Evolutionary conservation across 2,888 invertebrate genomes (phyloP), one percentile per base, ranked within the genome.

Genomic region (Thelaira solivaga): DNA sequence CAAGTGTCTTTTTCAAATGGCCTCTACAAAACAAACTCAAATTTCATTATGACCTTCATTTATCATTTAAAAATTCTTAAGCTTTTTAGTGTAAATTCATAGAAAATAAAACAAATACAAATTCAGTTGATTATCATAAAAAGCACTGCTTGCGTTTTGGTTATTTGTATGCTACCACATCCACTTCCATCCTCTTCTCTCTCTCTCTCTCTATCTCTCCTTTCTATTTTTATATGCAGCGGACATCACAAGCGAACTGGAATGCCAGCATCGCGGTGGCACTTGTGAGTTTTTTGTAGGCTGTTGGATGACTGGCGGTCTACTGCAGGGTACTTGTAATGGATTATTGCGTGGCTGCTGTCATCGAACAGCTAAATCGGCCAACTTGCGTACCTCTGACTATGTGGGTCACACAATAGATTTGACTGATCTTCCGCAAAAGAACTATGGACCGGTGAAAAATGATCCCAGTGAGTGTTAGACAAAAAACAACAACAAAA

Each of bases 221-320:
- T 51, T 53, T 59, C 49, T 72, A 43, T 77, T 59, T 78, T 82
- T 74, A 69, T 64, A 80, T 84, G 78, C 85, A 89, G 88, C 85
- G 83, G 88, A 88, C 85, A 84, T 86, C 83, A 85, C 85, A 80
- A 86, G 85, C 82, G 88, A 89, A 82, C 81, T 87, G 83, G 88
- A 88, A 83, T 89, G 89, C 82, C 89, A 89, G 82, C 87, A 89
- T 81, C 88, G 89, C 51, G 95, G 94, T 76, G 93, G 95, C 68
- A 94, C 93, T 81, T 97, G 97, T 89, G 96, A 96, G 89, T 96
- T 96, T 91, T 96, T 96, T 91, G 92, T 96, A 86, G 93, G 94
- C 89, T 97, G 96, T 90, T 97, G 96, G 96, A 93, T 96, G 92
- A 92, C 94, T 76, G 95, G 96, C 83, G 96, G 96, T 76, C 91